Base-by-base conservation (phyloP, 2,888 invertebrate species). In the Sabellastarte sp. region DNA sequence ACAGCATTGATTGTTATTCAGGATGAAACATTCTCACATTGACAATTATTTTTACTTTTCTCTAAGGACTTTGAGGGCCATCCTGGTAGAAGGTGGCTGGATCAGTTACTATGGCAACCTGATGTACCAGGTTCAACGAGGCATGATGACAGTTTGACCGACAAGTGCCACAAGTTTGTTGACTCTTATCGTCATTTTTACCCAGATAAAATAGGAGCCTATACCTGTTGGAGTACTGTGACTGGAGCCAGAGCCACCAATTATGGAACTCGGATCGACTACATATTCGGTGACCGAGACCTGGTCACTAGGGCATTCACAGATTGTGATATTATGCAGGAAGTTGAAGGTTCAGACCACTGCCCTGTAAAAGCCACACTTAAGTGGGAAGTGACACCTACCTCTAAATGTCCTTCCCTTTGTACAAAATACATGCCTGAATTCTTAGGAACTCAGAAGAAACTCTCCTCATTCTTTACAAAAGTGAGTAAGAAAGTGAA, bases 241-340 rank as follows among this genome's bases (percentile, higher is more conserved):
- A 81, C 83, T 0, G 83, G 83, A 55, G 85, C 86, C 2, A 71
- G 87, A 52, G 75, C 76, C 24, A 85, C 84, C 4, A 87, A 87
- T 74, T 87, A 83, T 71, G 87, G 87, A 3, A 80, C 84, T 4
- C 75, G 87, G 33, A 82, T 87, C 32, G 87, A 87, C 74, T 87
- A 87, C 70, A 84, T 87, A 31, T 70, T 87, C 30, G 74, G 77
- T 3, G 81, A 85, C 68, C 63, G 65, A 29, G 68, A 72, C 20
- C 71, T 85, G 1, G 65, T 70, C 0, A 55, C 56, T 59, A 81
- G 29, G 3, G 33, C 52, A 3, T 57, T 66, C 32, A 52, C 32
- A 2, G 77, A 77, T 59, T 83, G 83, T 63, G 64, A 62, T 29
- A 74, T 81, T 26, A 67, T 79, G 73, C 67, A 74, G 3, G 79